Base-by-base conservation (phyloP, 2,113 vertebrate species). In the Sander lucioperca region DNA sequence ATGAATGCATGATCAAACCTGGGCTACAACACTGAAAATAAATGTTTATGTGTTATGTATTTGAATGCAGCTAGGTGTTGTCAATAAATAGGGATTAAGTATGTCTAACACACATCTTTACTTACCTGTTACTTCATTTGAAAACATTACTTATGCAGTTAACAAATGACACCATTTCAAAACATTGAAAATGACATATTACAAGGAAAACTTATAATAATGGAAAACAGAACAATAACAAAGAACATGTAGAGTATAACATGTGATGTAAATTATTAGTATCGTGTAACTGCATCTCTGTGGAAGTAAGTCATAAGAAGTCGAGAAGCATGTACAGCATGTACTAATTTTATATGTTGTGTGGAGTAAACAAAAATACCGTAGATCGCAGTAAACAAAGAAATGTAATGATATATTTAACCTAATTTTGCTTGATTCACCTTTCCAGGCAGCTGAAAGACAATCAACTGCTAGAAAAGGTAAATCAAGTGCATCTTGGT, bases 291-390 rank as follows among this genome's bases (percentile, higher is more conserved):
- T 63, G 75, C 69, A 71, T 56, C 76, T 80, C 83, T 86, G 85
- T 74, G 58, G 80, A 86, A 81, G 77, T 80, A 84, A 73, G 59
- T 82, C 67, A 77, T 65, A 27, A 82, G n/a, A 77, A 78, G 63
- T 51, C 10, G 33, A 73, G 47, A 67, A 71, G 50, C n/a, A 14
- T 39, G 56, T 66, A 33, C 18, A 73, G 21, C 15, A 11, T 53
- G 56, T 62, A 66, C 43, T 75, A 64, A 36, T 23, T 3, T 33
- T 43, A 58, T 64, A 61, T 66, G 36, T 53, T 70, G 47, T n/a
- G 51, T 57, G 19, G 7, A 30, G 10, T 59, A 48, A 48, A 30
- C 33, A 54, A 56, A 68, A 15, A 50, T 4, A 61, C 3, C 4
- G 18, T 45, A 43, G 11, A 79, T 53, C 56, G 62, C 19, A 30